phyloP scores from a whole-genome alignment of 2,888 invertebrate species.

The Linnaemya tessellans region DNA sequence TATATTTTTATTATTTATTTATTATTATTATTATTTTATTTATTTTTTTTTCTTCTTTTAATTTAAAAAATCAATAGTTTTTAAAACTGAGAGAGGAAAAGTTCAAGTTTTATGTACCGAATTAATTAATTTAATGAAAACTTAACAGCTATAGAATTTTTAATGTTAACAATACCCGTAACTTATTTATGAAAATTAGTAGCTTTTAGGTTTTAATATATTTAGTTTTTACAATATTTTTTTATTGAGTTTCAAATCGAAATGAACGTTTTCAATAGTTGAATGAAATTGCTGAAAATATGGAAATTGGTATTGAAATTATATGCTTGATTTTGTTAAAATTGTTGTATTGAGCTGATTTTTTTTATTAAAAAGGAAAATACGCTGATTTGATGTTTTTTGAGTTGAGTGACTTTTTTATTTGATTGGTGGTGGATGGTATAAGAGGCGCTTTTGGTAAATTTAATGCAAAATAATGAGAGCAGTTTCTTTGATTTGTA shows the following conservation, averaged over 20 bases:
- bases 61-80: constrained; percentile 22
- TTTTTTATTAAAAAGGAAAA: constrained; percentile 21
- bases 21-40: constrained; percentile 14
- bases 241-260: constrained; percentile 41
- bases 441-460: constrained; percentile 62
- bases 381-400: constrained; percentile 66
- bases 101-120: not conserved
- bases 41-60: constrained; percentile 17
- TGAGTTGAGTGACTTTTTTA: constrained; percentile 71
- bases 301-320: constrained; percentile 47
- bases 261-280: constrained; percentile 71
- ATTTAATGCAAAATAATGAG: constrained; percentile 66
- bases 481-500: constrained; percentile 34
- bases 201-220: constrained; percentile 21
- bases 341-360: constrained; percentile 27
- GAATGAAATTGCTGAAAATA: constrained; percentile 40
- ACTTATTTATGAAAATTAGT: constrained; percentile 64
- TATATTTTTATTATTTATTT: constrained; percentile 31
- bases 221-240: constrained; percentile 26
- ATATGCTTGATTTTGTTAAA: constrained; percentile 33
- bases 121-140: constrained; percentile 58
- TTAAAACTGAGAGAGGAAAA: constrained; percentile 34
- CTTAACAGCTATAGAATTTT: constrained; percentile 60
- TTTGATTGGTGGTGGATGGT: constrained; percentile 66
- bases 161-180: constrained; percentile 67